Percentiles rank a stretch among this genome's conserved stretches.
phyloP scores from a whole-genome alignment of 2,888 invertebrate genomes.

The Nemurella pictetii region DNA sequence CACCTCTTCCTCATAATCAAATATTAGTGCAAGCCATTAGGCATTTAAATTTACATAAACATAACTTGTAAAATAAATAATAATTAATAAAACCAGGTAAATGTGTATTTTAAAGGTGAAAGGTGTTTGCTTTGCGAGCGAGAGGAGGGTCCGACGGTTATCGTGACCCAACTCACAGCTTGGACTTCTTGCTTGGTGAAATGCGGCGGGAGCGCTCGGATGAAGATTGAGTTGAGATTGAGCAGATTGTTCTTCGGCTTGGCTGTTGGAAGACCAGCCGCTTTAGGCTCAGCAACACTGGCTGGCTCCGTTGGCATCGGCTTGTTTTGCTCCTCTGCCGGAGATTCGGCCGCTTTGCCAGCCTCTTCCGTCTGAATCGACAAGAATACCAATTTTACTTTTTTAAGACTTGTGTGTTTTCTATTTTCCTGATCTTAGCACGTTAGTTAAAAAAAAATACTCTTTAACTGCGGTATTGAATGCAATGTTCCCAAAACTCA shows the following conservation, averaged over 20 bases:
- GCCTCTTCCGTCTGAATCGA: too few relatives aligned
- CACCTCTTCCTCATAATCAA: background rate
- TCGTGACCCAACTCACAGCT: conserved; percentile 64
- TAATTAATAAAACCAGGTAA: too few relatives aligned
- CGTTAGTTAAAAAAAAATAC: too few relatives aligned
- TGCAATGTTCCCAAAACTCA: too few relatives aligned
- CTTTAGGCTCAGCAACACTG: conserved; percentile 40
- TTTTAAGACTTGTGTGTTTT: too few relatives aligned
- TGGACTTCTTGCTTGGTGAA: conserved; percentile 97
- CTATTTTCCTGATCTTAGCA: too few relatives aligned
- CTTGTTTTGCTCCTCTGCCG: conserved; percentile 36
- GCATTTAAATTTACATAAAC: background rate
- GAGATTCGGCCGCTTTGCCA: conserved; percentile 33
- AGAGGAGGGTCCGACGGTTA: too few relatives aligned
- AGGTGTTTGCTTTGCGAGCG: too few relatives aligned
- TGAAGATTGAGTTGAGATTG: conserved; percentile 95
- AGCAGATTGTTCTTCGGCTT: conserved; percentile 61
- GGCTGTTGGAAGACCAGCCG: conserved; percentile 30
- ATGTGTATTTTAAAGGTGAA: too few relatives aligned
- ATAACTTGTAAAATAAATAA: background rate
- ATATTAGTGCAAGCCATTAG: background rate
- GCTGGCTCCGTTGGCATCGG: conserved; percentile 40
- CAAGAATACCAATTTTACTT: too few relatives aligned
- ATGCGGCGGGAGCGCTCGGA: conserved; percentile 92
- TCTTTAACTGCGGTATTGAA: too few relatives aligned